Base-by-base conservation (phyloP, 2,888 invertebrate species). In the Frankliniella fusca region DNA sequence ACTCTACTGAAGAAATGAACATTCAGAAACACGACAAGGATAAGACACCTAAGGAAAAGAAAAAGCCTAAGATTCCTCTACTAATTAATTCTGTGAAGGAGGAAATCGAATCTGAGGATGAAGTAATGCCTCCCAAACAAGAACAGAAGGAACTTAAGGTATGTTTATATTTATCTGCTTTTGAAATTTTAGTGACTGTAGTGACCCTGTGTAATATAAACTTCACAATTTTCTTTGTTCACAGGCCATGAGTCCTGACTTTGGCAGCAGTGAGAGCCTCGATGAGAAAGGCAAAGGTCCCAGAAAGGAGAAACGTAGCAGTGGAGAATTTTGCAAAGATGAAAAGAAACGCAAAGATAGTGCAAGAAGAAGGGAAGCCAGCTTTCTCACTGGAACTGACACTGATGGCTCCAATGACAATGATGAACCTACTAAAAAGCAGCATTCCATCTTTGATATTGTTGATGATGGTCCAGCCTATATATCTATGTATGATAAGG, bases 401-500 rank as follows among this genome's bases (percentile, higher is more conserved):
- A 86, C 86, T 20, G 87, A 88, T 81, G 81, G 84, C 28, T 85
- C 85, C 20, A 85, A 86, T 82, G 86, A 86, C 81, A 86, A 87
- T 81, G 84, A 84, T n/a, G n/a, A 70, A 70, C 9, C 70, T 9
- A 84, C 84, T 76, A 84, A 84, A 48, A 95, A 95, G 88, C 95
- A 95, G 87, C 96, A 95, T 90, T 96, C 96, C 82, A 96, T 96
- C 86, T 96, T 97, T 88, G 96, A 96, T 87, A 95, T 96, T 83
- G 93, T 95, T 80, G 94, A 95, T 87, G 96, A 96, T 86, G 96
- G 94, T 83, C 96, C 97, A 0, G 93, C 94, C 15, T 97, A 97
- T 87, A 95, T 97, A 83, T 97, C 97, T 15, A 98, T 98, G 98
- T 98, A 98, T 88, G 98, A 98, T 87, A 98, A 98, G 89, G 70